Conservation (phyloP, 2,888 invertebrate species). For the Apotomis capreana region DNA sequence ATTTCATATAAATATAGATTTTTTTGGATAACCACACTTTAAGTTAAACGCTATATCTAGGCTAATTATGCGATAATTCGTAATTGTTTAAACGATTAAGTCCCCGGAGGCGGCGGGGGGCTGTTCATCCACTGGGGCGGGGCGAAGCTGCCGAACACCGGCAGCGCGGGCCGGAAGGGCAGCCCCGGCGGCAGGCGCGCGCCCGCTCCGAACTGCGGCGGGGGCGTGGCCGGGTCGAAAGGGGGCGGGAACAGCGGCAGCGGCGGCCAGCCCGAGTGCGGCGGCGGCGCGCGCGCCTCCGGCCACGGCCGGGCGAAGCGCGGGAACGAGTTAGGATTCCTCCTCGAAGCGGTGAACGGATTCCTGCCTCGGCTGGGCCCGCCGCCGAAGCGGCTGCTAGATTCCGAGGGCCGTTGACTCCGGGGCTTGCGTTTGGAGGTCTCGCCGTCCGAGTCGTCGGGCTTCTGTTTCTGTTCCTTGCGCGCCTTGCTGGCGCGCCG, state of each 20-base stretch:
- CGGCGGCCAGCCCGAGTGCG: conserved; percentile 52
- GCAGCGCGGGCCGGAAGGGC: conserved; percentile 57
- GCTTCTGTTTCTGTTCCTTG: conserved; percentile 61
- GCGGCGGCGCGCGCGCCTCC: conserved; percentile 59
- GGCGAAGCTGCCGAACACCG: conserved; percentile 61
- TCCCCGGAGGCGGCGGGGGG: conserved; percentile 74
- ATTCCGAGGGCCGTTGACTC: conserved; percentile 74
- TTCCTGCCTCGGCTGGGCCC: conserved; percentile 68
- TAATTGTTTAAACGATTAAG: conserved; percentile 56
- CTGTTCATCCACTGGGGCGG: conserved; percentile 66
- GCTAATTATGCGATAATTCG: conserved; percentile 56
- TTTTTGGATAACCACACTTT: conserved; percentile 80
- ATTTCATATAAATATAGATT: conserved; percentile 79
- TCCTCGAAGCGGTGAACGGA: conserved; percentile 62
- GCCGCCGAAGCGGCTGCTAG: conserved; percentile 72
- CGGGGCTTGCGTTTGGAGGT: conserved; percentile 59
- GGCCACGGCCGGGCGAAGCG: conserved; percentile 60
- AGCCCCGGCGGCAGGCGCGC: conserved; percentile 58
- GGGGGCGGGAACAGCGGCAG: conserved; percentile 44
- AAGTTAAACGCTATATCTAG: conserved; percentile 56
- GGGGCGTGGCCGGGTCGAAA: conserved; percentile 57
- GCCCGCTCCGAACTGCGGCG: conserved; percentile 60
- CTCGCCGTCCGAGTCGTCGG: conserved; percentile 60
- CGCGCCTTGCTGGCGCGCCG: conserved; percentile 74
- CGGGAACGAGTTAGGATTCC: conserved; percentile 57